phyloP scores from a whole-genome alignment of 2,888 invertebrate species.

The Synergus laeviventris region DNA sequence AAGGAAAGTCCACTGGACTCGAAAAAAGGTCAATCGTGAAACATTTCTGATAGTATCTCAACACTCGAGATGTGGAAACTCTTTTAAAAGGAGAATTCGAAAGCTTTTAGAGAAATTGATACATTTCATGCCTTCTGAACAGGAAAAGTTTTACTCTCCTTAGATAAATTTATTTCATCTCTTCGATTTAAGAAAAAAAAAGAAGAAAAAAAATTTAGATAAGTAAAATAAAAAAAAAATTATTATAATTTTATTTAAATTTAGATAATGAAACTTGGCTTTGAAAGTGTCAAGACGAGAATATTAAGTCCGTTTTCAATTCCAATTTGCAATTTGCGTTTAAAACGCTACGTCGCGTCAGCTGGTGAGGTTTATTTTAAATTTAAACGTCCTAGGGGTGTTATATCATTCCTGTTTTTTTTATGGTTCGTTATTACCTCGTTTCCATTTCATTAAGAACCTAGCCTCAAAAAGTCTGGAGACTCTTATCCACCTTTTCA shows the following conservation, averaged over 20 bases:
- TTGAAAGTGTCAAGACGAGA: background rate
- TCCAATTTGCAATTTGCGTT: conserved; percentile 1
- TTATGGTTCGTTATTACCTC: conserved; percentile 29
- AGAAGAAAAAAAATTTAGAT: background rate
- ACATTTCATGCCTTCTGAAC: background rate
- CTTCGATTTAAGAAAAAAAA: background rate
- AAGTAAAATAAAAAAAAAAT: too few species aligned
- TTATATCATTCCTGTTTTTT: background rate
- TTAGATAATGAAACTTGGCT: background rate
- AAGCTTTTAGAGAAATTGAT: background rate
- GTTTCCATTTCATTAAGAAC: conserved; percentile 34
- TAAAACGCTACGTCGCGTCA: conserved; percentile 1
- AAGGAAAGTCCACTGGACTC: background rate
- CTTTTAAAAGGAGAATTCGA: background rate
- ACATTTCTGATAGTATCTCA: background rate
- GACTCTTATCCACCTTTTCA: conserved; percentile 1
- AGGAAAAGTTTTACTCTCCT: background rate
- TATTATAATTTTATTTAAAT: too few species aligned
- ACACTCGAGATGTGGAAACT: background rate
- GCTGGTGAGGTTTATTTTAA: conserved; percentile 14
- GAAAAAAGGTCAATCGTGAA: background rate
- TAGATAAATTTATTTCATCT: background rate
- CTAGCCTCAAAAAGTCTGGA: background rate
- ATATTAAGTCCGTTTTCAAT: background rate
- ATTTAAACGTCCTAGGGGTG: background rate